Conservation (phyloP, 2,797 vertebrate species). For the Amblyraja radiata region DNA sequence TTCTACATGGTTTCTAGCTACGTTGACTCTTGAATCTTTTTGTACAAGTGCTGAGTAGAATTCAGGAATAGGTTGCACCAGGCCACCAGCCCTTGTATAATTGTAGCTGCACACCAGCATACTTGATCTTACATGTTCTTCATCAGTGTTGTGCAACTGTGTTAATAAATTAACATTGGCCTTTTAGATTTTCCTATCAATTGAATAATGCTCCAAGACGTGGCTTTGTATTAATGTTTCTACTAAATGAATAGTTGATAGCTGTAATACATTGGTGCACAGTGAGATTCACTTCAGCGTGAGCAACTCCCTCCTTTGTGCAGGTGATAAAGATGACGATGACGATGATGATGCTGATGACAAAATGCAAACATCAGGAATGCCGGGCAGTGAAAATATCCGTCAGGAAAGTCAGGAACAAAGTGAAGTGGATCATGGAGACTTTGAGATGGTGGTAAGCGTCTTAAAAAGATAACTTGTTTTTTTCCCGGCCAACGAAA, state of each 20-base stretch:
- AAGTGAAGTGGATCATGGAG: constrained; percentile 88
- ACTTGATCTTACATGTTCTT: neutral
- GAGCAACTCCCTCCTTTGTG: neutral
- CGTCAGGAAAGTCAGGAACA: constrained; percentile 92
- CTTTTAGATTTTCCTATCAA: neutral
- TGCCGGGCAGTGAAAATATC: constrained; percentile 77
- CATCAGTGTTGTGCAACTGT: neutral
- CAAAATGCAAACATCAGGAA: constrained; percentile 84
- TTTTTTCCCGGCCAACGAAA: neutral
- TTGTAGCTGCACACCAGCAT: neutral
- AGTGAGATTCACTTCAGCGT: neutral
- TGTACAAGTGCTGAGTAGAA: neutral
- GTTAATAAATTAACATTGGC: neutral
- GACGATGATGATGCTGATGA: constrained; percentile 92
- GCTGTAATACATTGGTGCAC: neutral
- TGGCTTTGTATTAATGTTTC: neutral
- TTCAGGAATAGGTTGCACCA: neutral
- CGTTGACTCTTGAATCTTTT: neutral
- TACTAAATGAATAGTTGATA: neutral
- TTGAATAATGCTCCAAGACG: neutral
- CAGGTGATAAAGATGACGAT: constrained; percentile 97
- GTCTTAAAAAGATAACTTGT: neutral
- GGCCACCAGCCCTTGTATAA: neutral
- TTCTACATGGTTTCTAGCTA: neutral
- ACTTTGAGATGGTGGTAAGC: constrained; percentile 99